Conservation (phyloP, 1,140 invertebrate species). For the Sycophaga agraensis region DNA sequence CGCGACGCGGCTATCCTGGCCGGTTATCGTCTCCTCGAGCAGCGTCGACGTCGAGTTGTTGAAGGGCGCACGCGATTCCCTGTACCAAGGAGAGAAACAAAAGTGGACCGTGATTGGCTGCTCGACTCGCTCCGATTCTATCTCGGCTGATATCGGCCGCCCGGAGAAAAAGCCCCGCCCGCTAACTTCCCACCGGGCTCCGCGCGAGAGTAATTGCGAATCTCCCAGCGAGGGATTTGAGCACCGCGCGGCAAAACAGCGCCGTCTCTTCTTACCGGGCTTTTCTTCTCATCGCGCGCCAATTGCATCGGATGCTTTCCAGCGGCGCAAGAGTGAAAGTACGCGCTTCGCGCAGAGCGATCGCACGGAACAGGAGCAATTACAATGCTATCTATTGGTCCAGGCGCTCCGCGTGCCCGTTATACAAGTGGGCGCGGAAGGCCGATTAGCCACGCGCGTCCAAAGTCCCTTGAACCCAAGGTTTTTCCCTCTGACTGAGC, state of each 20-base stretch:
- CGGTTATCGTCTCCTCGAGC: conserved; percentile 49
- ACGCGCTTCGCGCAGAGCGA: background rate
- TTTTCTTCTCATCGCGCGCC: background rate
- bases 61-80: conserved; percentile 46
- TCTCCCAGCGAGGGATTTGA: background rate
- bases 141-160: background rate
- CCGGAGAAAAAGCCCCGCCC: background rate
- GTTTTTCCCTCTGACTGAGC: too few relatives aligned
- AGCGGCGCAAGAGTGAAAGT: conserved; percentile 1
- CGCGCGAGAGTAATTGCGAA: background rate
- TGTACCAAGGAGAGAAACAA: conserved; percentile 35
- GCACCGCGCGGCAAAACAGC: background rate
- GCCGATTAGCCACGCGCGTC: too few relatives aligned
- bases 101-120: conserved; percentile 19
- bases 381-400: too few relatives aligned
- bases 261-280: background rate
- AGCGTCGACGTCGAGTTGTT: conserved; percentile 54
- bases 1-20: conserved; percentile 46
- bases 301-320: background rate
- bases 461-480: too few relatives aligned
- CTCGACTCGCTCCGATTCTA: background rate
- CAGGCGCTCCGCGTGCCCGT: too few relatives aligned
- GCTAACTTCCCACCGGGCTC: background rate
- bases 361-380: background rate
- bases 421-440: too few relatives aligned